Conservation (phyloP, 2,113 vertebrate species). For the Elaphurus davidianus region DNA sequence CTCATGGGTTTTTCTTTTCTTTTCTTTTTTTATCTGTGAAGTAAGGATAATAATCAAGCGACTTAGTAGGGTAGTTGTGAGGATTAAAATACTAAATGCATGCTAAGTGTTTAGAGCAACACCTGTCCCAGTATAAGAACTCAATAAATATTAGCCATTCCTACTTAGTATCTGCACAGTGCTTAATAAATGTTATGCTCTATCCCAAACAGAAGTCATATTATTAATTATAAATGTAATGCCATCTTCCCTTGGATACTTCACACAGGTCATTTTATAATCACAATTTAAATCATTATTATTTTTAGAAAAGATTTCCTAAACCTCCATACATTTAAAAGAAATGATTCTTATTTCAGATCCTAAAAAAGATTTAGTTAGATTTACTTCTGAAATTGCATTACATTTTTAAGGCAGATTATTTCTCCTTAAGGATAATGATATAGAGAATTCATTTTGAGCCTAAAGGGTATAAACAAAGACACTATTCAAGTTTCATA, state of each 20-base stretch:
- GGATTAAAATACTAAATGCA: neutral
- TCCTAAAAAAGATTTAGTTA: neutral
- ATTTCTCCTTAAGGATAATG: constrained; percentile 46
- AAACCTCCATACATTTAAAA: neutral
- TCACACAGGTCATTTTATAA: neutral
- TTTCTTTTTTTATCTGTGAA: neutral
- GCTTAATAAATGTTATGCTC: neutral
- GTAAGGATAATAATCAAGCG: neutral
- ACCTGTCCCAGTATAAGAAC: neutral
- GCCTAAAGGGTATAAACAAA: constrained; percentile 76
- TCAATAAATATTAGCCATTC: neutral
- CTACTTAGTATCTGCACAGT: neutral
- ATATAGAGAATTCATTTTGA: constrained; percentile 54
- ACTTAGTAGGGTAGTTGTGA: neutral
- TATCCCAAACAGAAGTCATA: neutral
- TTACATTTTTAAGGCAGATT: constrained; percentile 39
- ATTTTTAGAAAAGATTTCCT: neutral
- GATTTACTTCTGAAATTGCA: constrained; percentile 46
- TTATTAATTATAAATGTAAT: neutral
- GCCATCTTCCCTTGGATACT: neutral
- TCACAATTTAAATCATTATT: neutral
- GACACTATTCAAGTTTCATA: constrained; percentile 76
- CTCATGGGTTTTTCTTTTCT: neutral
- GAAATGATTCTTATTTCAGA: neutral
- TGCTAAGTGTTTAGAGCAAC: neutral